Conservation (phyloP, 2,888 invertebrate species). For the Eumerus sabulonum region DNA sequence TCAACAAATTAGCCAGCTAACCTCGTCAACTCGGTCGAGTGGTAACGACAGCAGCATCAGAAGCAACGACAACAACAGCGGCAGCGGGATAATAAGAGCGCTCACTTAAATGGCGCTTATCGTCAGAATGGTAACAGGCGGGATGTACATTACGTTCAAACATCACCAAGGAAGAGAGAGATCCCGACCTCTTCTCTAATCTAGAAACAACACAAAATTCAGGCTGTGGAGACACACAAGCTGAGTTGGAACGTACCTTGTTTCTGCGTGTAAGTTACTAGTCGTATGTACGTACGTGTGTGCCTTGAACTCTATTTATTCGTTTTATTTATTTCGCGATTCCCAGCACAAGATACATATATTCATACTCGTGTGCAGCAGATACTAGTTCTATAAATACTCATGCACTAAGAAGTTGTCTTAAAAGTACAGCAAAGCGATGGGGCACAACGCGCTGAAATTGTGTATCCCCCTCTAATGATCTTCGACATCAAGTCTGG, state of each 20-base stretch:
- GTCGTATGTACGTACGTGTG: neutral
- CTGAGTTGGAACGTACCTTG: slow-evolving; percentile 1
- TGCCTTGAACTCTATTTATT: slow-evolving; percentile 1
- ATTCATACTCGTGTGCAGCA: slow-evolving; percentile 24
- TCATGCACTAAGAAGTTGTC: slow-evolving; percentile 16
- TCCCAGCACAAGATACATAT: neutral
- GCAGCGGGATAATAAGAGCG: slow-evolving; percentile 28
- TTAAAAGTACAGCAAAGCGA: slow-evolving; percentile 4
- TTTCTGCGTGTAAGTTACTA: slow-evolving; percentile 13
- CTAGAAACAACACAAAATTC: slow-evolving; percentile 29
- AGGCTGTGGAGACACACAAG: no score
- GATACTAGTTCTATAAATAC: slow-evolving; percentile 52
- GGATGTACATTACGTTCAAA: slow-evolving; percentile 7
- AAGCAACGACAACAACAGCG: slow-evolving; percentile 2
- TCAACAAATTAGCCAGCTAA: slow-evolving; percentile 55
- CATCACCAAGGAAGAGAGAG: slow-evolving; percentile 22
- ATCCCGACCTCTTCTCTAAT: slow-evolving; percentile 56
- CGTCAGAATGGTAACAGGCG: slow-evolving; percentile 15
- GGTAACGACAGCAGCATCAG: slow-evolving; percentile 2
- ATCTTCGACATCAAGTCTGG: slow-evolving; percentile 55
- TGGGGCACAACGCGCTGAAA: slow-evolving; percentile 32
- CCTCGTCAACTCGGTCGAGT: slow-evolving; percentile 20
- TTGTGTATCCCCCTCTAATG: slow-evolving; percentile 59
- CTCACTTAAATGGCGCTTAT: slow-evolving; percentile 63
- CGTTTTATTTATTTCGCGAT: slow-evolving; percentile 35